Percentiles rank a stretch among this genome's conserved stretches.
Conservation (phyloP, 1,140 invertebrate species). For the Ceratina australensis region DNA sequence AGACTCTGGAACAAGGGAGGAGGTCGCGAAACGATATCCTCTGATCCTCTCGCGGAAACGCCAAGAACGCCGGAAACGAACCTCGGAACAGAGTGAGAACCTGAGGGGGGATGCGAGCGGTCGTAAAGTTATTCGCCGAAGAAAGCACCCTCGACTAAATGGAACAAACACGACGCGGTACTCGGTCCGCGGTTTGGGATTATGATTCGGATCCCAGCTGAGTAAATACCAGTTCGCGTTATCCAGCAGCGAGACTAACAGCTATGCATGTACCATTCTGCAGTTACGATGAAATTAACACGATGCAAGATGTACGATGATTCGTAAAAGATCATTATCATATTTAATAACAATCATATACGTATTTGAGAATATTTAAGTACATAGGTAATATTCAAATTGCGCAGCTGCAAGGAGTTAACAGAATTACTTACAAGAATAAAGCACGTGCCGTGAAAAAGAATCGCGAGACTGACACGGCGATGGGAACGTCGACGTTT, state of each 20-base stretch:
- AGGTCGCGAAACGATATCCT: conserved; percentile 24
- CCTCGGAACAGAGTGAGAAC: background rate
- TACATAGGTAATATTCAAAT: too few relatives aligned
- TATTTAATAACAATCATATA: too few relatives aligned
- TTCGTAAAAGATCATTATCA: too few relatives aligned
- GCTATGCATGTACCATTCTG: too few relatives aligned
- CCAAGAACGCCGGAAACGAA: conserved; percentile 9
- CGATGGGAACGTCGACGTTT: conserved; percentile 10
- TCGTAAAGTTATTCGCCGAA: conserved; percentile 56
- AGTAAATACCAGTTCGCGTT: conserved; percentile 58
- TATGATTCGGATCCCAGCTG: conserved; percentile 63
- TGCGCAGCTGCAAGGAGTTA: too few relatives aligned
- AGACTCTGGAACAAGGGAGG: conserved; percentile 45
- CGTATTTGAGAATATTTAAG: too few relatives aligned
- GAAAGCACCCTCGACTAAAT: conserved; percentile 62
- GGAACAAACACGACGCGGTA: conserved; percentile 61
- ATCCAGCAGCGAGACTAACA: background rate
- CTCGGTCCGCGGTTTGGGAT: conserved; percentile 53
- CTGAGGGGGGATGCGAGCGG: background rate
- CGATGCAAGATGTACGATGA: too few relatives aligned
- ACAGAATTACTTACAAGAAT: background rate
- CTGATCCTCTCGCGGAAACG: conserved; percentile 34
- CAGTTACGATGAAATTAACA: background rate
- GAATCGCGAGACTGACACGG: background rate
- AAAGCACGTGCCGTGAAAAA: background rate